Evolutionary conservation across 1,140 invertebrate species (phyloP), one percentile per base, ranked within the genome.

Genomic region (Lasaia peninsularis): DNA sequence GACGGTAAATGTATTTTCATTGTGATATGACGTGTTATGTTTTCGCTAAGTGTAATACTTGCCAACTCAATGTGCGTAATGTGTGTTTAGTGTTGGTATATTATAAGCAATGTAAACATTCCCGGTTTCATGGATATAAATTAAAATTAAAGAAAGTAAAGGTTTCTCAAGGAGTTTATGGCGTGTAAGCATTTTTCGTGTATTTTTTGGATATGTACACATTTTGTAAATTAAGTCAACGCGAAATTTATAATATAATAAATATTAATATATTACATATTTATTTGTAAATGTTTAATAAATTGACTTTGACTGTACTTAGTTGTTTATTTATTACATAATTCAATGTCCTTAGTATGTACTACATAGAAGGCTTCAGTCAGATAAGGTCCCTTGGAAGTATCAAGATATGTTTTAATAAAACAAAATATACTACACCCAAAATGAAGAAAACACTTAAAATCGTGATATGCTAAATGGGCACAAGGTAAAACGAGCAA

Each of bases 21-120:
- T 52, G 49, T 53, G 57, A 64, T 63, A 63, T 56, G 35, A 56
- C 49, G 62, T 63, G 62, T 56, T 56, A 63, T 56, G 56, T 52
- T 53, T 54, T 62, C 55, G 14, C 18, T 49, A 52, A 52, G 34
- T 63, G 56, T 64, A 56, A 54, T 51, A 49, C 54, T 53, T 56
- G 58, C 54, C 58, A 64, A 52, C 20, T 48, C 5, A 48, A 24
- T 18, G n/a, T 48, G 44, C 44, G 44, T 48, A 21, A n/a, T 21
- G 44, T 20, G 18, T 48, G 18, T 48, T 2, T 21, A 21, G 18
- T 44, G 40, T 44, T 11, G 40, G 40, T 48, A 11, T 48, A 20
- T 48, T 48, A 20, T 48, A 48, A 21, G 40, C 14, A 40, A 48
- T 48, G 40, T 48, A 18, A 48, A 48, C 40, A 48, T 48, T 48